These are phyloP conservation scores for Phenacoccus solenopsis DNA, from an alignment of 1,140 invertebrate genomes.

Conservation along the genomic window DNA sequence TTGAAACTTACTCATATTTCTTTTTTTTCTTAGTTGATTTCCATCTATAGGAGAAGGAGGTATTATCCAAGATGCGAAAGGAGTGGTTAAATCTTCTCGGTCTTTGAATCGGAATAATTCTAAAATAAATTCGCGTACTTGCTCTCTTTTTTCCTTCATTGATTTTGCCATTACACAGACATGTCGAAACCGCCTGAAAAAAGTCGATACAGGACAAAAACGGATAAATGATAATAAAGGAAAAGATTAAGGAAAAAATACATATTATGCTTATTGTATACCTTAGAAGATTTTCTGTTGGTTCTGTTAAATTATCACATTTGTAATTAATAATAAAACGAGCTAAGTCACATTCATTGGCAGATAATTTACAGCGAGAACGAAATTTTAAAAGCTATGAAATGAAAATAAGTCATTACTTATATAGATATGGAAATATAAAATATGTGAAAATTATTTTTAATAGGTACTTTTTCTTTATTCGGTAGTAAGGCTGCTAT, in stretches of 20 bases:
- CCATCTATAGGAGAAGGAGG: constrained; percentile 74
- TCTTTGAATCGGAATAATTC: constrained; percentile 78
- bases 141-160: neutral
- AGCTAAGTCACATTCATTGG: neutral
- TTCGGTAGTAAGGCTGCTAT: neutral
- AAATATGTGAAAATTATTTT: no score
- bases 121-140: constrained; percentile 46
- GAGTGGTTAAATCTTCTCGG: constrained; percentile 43
- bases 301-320: neutral
- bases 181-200: constrained; percentile 52
- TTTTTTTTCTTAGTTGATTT: constrained; percentile 46
- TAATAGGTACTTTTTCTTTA: neutral
- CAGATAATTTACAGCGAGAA: neutral
- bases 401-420: no score
- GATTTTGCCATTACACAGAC: constrained; percentile 31
- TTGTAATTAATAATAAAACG: neutral
- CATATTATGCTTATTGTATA: no score
- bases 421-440: no score
- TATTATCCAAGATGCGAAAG: constrained; percentile 57
- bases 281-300: neutral
- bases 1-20: constrained; percentile 39
- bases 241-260: no score
- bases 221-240: neutral
- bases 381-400: neutral
- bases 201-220: neutral